Evolutionary conservation across 1,140 invertebrate species (phyloP), one percentile per base, ranked within the genome.

Genomic region (Drosophila aff.): DNA sequence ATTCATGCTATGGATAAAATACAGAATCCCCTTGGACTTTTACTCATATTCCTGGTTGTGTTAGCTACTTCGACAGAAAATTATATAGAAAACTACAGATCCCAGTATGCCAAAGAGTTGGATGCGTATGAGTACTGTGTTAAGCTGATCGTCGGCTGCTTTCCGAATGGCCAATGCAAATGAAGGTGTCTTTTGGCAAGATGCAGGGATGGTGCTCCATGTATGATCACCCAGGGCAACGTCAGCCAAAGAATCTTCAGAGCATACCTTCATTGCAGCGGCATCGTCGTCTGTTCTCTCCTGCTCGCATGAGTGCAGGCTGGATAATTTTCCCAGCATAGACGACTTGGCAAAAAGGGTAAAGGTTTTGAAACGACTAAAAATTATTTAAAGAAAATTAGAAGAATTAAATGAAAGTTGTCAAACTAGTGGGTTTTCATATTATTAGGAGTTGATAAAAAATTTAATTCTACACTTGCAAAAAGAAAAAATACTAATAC

Each of bases 91-190:
- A 9, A 1, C 1, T 5, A 18, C 23, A 1, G 15, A 16, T 59
- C 9, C 15, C 7, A 31, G 9, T n/a, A 41, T 41, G 13, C 6
- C 7, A 7, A 40, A 10, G 3, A 36, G 2, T 33, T 61, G 11
- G 38, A 23, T 9, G 38, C 47, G 16, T 40, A 60, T 33, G 82
- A 84, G 52, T 46, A 66, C 26, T 84, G 82, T 11, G 13, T 85
- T 1, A 84, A 84, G n/a, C n/a, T n/a, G n/a, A n/a, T n/a, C n/a
- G n/a, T n/a, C 21, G 21, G 40, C 0, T 85, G 82, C 15, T 7
- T 86, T 9, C 82, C 79, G 0, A 0, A 13, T 0, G 53, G 47
- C 6, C 26, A 72, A 5, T 65, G 0, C 47, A 60, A 16, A 60
- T 78, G 0, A 81, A 71, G 23, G 52, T 85, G 0, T 49, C 21